Conservation (phyloP, 2,113 vertebrate genomes). For the Gavia stellata region DNA sequence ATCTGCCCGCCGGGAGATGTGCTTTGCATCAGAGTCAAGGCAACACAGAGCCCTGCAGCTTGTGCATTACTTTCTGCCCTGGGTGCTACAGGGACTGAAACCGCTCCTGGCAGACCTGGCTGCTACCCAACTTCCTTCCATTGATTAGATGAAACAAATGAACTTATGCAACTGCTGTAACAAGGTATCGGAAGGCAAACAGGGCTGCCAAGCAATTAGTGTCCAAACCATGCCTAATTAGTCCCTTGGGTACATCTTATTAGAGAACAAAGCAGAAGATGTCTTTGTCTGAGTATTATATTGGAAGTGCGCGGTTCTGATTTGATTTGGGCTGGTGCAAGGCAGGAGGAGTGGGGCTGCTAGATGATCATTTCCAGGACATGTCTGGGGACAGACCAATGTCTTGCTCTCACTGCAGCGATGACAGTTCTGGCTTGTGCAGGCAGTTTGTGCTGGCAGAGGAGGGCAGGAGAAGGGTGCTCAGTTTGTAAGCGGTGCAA, state of each 20-base stretch:
- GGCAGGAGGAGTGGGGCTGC: neutral
- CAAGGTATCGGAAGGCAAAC: neutral
- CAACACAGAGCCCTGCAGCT: neutral
- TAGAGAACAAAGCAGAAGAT: neutral
- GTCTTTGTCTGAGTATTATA: neutral
- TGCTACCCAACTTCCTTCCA: neutral
- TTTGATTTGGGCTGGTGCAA: neutral
- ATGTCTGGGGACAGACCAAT: neutral
- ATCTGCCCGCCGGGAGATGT: neutral
- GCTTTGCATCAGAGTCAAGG: neutral
- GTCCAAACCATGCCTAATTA: neutral
- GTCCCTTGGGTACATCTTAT: neutral
- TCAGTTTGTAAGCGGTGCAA: neutral
- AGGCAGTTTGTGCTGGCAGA: neutral
- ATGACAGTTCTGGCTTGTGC: neutral
- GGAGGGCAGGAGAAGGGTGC: neutral
- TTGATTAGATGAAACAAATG: conserved; percentile 2
- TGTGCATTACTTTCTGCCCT: neutral
- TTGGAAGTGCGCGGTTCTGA: fast-evolving
- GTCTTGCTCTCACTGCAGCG: neutral
- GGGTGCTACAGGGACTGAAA: neutral
- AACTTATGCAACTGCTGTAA: neutral
- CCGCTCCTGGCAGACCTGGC: neutral
- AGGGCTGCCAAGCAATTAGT: neutral
- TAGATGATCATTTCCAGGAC: neutral